These are phyloP conservation scores for Urocitellus parryii DNA, from an alignment of 2,113 vertebrate genomes.

Conservation along the genomic window DNA sequence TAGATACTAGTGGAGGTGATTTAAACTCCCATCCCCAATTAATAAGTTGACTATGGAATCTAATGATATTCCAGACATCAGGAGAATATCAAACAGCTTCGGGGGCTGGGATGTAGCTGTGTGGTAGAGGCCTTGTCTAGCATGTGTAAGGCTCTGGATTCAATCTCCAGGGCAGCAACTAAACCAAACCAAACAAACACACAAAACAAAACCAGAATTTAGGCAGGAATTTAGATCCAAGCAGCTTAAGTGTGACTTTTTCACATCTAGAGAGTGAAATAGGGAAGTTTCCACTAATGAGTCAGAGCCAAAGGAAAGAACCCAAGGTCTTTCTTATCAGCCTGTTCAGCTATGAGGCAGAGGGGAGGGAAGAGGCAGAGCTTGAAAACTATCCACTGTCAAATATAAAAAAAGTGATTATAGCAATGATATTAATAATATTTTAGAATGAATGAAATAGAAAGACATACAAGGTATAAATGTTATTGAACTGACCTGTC, in stretches of 20 bases:
- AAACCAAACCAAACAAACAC: background rate
- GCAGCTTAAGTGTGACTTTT: background rate
- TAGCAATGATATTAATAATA: background rate
- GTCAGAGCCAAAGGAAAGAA: background rate
- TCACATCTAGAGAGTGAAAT: accelerated
- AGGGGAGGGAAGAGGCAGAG: too few relatives aligned
- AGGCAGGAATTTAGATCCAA: background rate
- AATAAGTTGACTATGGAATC: background rate
- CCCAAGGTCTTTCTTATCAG: background rate
- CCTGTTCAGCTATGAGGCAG: background rate
- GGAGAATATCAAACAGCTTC: background rate
- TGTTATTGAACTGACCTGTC: background rate
- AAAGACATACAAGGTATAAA: background rate
- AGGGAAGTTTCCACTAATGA: background rate
- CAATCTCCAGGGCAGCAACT: too few relatives aligned
- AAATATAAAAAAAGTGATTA: background rate
- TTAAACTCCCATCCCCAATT: background rate
- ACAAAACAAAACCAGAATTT: background rate
- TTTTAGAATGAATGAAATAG: background rate
- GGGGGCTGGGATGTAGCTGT: too few relatives aligned
- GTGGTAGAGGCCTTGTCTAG: too few relatives aligned
- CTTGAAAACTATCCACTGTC: background rate
- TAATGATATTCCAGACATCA: too few relatives aligned
- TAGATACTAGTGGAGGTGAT: background rate
- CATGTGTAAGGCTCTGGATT: too few relatives aligned